phyloP scores from a whole-genome alignment of 2,113 vertebrate genomes.

The Pelecanoides urinatrix region DNA sequence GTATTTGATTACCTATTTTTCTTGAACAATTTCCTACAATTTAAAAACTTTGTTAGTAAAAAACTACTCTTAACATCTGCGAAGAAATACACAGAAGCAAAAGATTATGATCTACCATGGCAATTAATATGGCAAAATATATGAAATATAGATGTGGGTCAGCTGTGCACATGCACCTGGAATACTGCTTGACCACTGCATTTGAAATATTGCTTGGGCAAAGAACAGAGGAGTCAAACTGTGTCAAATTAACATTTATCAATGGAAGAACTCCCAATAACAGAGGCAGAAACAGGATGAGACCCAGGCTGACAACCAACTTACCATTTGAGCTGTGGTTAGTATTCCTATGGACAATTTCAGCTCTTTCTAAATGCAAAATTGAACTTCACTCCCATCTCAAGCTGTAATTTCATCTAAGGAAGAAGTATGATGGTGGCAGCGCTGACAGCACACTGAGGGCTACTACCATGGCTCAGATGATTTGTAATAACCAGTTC shows the following conservation, averaged over 20 bases:
- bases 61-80: background rate
- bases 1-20: background rate
- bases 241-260: background rate
- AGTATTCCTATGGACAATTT: background rate
- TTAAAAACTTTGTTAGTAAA: conserved; percentile 18
- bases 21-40: conserved; percentile 13
- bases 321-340: background rate
- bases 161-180: background rate
- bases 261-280: background rate
- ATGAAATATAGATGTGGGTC: background rate
- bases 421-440: background rate
- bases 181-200: background rate
- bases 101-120: background rate
- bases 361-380: background rate
- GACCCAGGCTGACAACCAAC: background rate
- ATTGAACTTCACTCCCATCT: background rate
- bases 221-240: background rate
- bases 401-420: background rate
- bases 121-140: background rate
- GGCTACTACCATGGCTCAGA: background rate
- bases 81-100: background rate
- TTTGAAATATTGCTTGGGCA: background rate
- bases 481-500: background rate
- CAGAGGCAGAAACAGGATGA: background rate
- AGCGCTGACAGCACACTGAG: background rate